A percentile compares a stretch with the other conserved stretches of the same genome.
phyloP scores from a whole-genome alignment of 2,797 vertebrate species.

The Gadopsis bispinosus region DNA sequence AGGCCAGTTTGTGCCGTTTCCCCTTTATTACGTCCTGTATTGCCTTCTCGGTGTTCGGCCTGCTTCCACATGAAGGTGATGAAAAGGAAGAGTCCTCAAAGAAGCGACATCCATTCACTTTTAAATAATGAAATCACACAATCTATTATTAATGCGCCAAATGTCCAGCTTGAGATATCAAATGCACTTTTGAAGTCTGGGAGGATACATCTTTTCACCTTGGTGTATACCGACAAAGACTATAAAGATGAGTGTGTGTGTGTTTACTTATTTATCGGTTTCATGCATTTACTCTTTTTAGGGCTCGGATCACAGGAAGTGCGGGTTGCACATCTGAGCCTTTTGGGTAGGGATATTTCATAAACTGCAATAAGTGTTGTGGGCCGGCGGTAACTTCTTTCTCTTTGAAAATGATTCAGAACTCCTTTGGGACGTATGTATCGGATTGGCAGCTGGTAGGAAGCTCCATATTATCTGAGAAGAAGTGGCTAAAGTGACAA shows the following conservation, averaged over 20 bases:
- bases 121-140: slow-evolving; percentile 75
- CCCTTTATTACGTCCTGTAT: slow-evolving; percentile 30
- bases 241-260: slow-evolving; percentile 69
- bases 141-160: slow-evolving; percentile 82
- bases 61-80: slow-evolving; percentile 46
- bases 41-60: slow-evolving; percentile 23
- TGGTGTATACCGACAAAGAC: slow-evolving; percentile 56
- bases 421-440: slow-evolving; percentile 24
- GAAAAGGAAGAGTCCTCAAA: slow-evolving; percentile 54
- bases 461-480: slow-evolving; percentile 18
- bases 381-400: slow-evolving; percentile 43
- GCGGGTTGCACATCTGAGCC: slow-evolving; percentile 64
- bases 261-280: slow-evolving; percentile 84
- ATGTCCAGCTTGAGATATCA: slow-evolving; percentile 78
- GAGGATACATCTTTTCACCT: slow-evolving; percentile 75
- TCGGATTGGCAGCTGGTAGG: slow-evolving; percentile 48
- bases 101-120: slow-evolving; percentile 64
- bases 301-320: slow-evolving; percentile 72
- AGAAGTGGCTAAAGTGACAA: slow-evolving; percentile 20
- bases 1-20: slow-evolving; percentile 25
- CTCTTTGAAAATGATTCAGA: slow-evolving; percentile 48
- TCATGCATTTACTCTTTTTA: slow-evolving; percentile 76
- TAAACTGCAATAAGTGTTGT: slow-evolving; percentile 65
- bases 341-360: slow-evolving; percentile 69
- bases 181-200: slow-evolving; percentile 80